phyloP scores from a whole-genome alignment of 2,888 invertebrate genomes.

The Penaeus monodon region DNA sequence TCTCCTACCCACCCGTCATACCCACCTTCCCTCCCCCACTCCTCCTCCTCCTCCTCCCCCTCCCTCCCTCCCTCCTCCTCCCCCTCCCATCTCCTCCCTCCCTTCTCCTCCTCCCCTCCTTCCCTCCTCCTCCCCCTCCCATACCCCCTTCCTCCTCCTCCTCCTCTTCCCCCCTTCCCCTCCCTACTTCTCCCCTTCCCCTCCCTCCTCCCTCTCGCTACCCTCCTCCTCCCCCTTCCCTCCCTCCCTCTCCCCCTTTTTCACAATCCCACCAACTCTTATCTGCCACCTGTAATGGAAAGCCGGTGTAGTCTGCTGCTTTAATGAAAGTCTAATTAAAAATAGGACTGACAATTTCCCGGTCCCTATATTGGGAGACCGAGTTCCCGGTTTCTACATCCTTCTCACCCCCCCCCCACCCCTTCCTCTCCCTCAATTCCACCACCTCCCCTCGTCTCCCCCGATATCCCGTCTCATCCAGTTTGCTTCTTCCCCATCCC shows the following conservation, averaged over 20 bases:
- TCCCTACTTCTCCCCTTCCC: neutral
- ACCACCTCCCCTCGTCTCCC: no score
- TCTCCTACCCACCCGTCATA: no score
- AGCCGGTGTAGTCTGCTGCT: constrained; percentile 25
- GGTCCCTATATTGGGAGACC: no score
- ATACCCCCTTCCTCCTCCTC: no score
- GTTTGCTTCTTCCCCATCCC: no score
- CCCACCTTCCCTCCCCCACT: no score
- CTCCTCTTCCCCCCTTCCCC: neutral
- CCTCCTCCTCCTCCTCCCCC: no score
- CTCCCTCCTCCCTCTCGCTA: neutral
- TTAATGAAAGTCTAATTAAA: constrained; percentile 57
- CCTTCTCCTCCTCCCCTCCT: neutral
- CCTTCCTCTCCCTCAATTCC: no score
- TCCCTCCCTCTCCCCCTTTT: neutral
- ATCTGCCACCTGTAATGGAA: constrained; percentile 59
- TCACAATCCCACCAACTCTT: constrained; percentile 23
- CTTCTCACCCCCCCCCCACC: no score
- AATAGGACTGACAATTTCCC: constrained; percentile 26
- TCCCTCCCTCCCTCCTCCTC: neutral
- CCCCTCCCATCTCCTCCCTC: neutral
- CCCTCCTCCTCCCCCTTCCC: neutral
- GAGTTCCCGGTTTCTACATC: no score
- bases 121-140: neutral
- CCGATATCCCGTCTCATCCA: no score